Percentiles rank a stretch among this genome's conserved stretches.
Conservation (phyloP, 2,113 vertebrate species). For the Lanius collurio region DNA sequence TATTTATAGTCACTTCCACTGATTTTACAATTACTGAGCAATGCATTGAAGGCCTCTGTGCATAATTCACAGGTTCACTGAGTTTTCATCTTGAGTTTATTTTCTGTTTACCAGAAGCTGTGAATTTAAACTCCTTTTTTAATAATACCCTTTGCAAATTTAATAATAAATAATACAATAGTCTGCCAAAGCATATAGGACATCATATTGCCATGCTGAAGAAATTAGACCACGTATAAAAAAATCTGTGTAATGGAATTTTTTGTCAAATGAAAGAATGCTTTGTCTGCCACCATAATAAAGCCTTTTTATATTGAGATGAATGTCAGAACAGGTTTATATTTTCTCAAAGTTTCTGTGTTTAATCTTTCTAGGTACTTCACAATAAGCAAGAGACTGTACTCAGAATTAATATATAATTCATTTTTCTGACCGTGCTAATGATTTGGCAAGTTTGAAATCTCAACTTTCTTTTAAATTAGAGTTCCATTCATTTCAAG, state of each 20-base stretch:
- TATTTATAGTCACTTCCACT: conserved; percentile 45
- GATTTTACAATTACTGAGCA: conserved; percentile 11
- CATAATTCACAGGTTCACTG: conserved; percentile 40
- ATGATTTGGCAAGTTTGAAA: not conserved
- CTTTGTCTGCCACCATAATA: not conserved
- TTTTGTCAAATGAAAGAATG: conserved; percentile 33
- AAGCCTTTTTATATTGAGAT: not conserved
- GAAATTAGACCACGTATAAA: not conserved
- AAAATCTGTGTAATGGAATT: not conserved
- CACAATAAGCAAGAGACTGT: not conserved
- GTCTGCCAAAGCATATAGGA: not conserved
- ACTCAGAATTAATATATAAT: not conserved
- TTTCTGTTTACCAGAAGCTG: conserved; percentile 42
- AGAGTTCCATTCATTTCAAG: not conserved
- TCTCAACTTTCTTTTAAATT: not conserved
- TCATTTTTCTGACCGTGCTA: not conserved
- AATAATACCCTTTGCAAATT: conserved; percentile 47
- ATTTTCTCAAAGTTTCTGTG: not conserved
- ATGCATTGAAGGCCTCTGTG: conserved; percentile 23
- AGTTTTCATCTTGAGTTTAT: conserved; percentile 40
- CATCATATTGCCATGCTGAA: conserved; percentile 4
- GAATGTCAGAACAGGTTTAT: not conserved
- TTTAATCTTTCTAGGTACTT: conserved; percentile 21
- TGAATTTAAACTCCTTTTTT: conserved; percentile 41
- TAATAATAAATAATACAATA: conserved; percentile 43